phyloP scores from a whole-genome alignment of 23 tunicate genomes.

The Ascidia mentula region DNA sequence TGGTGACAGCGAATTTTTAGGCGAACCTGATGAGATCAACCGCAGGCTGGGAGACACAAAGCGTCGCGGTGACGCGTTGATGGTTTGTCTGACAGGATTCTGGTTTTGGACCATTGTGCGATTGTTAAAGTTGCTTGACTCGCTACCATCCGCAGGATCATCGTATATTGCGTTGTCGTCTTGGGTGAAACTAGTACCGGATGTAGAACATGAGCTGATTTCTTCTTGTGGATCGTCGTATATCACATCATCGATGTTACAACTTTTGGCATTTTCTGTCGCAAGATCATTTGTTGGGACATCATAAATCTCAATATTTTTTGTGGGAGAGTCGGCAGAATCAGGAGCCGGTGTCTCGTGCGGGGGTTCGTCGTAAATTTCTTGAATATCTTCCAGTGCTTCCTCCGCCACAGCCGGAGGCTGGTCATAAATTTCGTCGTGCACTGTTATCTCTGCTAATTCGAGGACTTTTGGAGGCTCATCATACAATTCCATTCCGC shows the following conservation, averaged over 20 bases:
- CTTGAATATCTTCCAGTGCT: not conserved
- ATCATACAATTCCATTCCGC: not conserved
- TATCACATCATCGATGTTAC: not conserved
- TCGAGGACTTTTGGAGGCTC: not conserved
- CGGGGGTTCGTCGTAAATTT: conserved; percentile 10
- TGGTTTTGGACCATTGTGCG: not conserved
- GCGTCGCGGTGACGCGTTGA: not conserved
- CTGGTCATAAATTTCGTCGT: conserved; percentile 5
- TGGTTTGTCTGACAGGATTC: not conserved
- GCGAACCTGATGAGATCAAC: not conserved
- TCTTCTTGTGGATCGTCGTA: not conserved
- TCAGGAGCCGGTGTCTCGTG: not conserved
- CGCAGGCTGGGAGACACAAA: not conserved
- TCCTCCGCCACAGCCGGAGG: not conserved
- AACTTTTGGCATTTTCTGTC: not conserved
- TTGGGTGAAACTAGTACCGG: too few relatives aligned
- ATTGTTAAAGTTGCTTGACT: not conserved
- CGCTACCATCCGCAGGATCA: not conserved
- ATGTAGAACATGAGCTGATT: too few relatives aligned
- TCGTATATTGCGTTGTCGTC: not conserved
- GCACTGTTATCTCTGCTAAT: not conserved
- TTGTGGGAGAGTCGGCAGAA: not conserved
- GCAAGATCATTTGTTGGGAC: not conserved
- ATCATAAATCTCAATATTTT: not conserved
- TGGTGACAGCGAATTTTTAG: not conserved